Evolutionary conservation across 2,113 vertebrate species (phyloP).

Genomic region (Meleagris gallopavo): DNA sequence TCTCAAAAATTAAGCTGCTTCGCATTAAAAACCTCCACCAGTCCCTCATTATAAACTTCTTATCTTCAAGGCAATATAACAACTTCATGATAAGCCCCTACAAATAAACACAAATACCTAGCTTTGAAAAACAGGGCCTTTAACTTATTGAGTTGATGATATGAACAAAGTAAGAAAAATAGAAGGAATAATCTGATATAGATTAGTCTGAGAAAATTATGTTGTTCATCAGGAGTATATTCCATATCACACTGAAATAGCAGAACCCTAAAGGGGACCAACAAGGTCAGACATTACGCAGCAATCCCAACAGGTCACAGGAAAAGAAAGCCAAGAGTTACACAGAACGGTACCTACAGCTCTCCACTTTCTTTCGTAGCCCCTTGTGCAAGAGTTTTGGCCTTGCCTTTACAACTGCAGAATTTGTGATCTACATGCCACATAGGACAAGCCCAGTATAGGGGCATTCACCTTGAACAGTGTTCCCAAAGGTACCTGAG

Average conservation of each 20-base stretch:
- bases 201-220: neutral
- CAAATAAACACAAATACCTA: neutral
- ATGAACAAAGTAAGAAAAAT: neutral
- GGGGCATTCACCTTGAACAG: neutral
- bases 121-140: neutral
- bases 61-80: neutral
- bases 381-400: neutral
- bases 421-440: neutral
- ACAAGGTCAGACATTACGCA: neutral
- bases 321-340: neutral
- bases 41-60: neutral
- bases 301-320: neutral
- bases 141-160: neutral
- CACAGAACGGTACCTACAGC: neutral
- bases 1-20: slow-evolving; percentile 13
- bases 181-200: neutral
- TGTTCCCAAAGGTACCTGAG: neutral
- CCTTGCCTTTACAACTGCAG: neutral
- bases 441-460: neutral
- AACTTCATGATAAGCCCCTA: neutral
- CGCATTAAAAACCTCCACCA: slow-evolving; percentile 3
- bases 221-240: neutral
- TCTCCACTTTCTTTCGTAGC: neutral
- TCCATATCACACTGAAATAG: neutral
- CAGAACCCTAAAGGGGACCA: neutral